These are phyloP conservation scores for Coilia nasus DNA, from an alignment of 2,797 vertebrate genomes.

Conservation along the genomic window DNA sequence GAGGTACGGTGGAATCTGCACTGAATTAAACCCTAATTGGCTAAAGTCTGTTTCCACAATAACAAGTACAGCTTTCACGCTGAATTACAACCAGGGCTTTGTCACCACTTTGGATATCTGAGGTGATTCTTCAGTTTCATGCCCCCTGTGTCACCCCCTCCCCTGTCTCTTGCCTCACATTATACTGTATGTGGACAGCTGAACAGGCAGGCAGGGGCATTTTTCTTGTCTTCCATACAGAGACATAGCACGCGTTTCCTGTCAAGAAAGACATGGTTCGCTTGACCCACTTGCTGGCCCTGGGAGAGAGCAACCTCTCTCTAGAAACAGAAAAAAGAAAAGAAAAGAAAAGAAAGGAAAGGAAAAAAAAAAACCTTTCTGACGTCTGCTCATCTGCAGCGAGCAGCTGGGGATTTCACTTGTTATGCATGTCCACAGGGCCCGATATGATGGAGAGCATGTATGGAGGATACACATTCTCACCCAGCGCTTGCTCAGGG, in stretches of 20 bases:
- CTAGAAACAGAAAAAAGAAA: neutral
- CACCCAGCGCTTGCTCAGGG: neutral
- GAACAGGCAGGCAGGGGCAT: neutral
- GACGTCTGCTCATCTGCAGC: neutral
- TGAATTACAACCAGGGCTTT: neutral
- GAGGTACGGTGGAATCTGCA: neutral
- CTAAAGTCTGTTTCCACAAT: neutral
- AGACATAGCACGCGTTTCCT: slow-evolving; percentile 12
- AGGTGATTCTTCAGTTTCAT: neutral
- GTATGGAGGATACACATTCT: slow-evolving; percentile 6
- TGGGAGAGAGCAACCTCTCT: neutral
- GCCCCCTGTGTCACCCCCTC: neutral
- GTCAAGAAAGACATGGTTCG: slow-evolving; percentile 6
- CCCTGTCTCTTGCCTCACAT: neutral
- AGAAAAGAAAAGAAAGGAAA: too few relatives aligned
- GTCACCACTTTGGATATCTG: neutral
- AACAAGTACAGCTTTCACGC: neutral
- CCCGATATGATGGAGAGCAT: neutral
- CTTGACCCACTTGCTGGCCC: slow-evolving; percentile 6
- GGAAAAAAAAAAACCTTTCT: neutral
- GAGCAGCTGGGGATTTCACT: neutral
- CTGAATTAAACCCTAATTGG: neutral
- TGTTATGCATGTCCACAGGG: neutral
- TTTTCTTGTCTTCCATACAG: neutral
- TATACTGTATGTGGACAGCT: neutral